Evolutionary conservation across 2,888 invertebrate genomes (phyloP).

Genomic region (Litoditis marina): DNA sequence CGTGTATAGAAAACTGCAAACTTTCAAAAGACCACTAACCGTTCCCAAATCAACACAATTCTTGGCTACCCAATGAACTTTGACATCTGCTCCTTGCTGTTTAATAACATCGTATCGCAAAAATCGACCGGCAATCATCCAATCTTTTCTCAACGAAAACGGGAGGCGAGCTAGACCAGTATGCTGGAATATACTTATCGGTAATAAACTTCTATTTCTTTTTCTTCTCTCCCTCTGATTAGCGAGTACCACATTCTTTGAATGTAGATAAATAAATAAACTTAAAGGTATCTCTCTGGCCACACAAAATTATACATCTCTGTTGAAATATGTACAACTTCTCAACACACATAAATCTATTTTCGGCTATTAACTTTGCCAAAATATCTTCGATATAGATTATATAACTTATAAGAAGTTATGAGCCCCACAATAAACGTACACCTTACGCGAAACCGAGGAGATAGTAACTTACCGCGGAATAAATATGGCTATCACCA

Average conservation of each 20-base stretch:
- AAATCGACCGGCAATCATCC: slow-evolving; percentile 35
- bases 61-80: slow-evolving; percentile 18
- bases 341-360: no score
- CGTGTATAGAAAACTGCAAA: not conserved
- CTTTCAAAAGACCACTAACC: slow-evolving; percentile 8
- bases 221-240: no score
- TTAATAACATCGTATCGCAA: slow-evolving; percentile 23
- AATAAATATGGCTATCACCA: slow-evolving; percentile 18
- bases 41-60: slow-evolving; percentile 21
- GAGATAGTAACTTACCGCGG: slow-evolving; percentile 13
- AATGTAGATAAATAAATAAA: no score
- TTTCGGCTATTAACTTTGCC: no score
- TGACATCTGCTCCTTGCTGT: slow-evolving; percentile 7
- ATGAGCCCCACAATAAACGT: not conserved
- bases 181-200: slow-evolving; percentile 10
- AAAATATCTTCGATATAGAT: no score
- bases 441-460: not conserved
- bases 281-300: no score
- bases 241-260: no score
- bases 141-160: slow-evolving; percentile 6
- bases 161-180: slow-evolving; percentile 19
- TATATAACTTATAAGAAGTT: no score
- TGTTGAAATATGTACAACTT: no score
- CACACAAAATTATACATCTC: no score
- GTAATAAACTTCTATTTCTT: no score